Conservation (phyloP, 2,888 invertebrate genomes). For the Autographa gamma region DNA sequence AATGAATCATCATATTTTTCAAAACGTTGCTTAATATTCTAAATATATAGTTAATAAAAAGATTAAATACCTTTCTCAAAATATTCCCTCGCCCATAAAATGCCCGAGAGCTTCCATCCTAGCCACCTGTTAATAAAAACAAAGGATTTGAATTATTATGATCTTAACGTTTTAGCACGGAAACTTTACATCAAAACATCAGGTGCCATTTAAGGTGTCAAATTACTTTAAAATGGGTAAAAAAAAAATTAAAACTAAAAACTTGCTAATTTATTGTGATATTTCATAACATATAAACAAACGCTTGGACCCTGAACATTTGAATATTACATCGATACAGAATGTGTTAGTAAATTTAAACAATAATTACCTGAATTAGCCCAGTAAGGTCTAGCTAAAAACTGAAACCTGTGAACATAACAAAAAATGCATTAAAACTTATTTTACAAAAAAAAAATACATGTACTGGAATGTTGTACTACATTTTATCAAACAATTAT, state of each 20-base stretch:
- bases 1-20: conserved; percentile 68
- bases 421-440: conserved; percentile 56
- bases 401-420: conserved; percentile 84
- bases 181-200: too few species aligned
- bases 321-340: not conserved
- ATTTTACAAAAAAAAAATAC: not conserved
- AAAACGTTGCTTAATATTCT: not conserved
- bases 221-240: too few species aligned
- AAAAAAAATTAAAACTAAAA: too few species aligned
- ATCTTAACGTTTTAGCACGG: too few species aligned
- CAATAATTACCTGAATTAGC: conserved; percentile 68
- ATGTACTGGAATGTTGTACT: too few species aligned
- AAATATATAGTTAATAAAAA: not conserved
- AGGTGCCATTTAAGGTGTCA: too few species aligned
- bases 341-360: conserved; percentile 12
- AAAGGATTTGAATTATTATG: not conserved
- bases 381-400: conserved; percentile 75
- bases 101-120: conserved; percentile 37
- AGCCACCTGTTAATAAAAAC: conserved; percentile 38
- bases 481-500: not conserved
- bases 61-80: conserved; percentile 43
- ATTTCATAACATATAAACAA: not conserved
- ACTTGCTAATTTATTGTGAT: not conserved
- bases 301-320: conserved; percentile 4
- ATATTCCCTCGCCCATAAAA: conserved; percentile 21